These are phyloP conservation scores for Helostoma temminkii DNA, from an alignment of 2,797 vertebrate species.

Conservation along the genomic window DNA sequence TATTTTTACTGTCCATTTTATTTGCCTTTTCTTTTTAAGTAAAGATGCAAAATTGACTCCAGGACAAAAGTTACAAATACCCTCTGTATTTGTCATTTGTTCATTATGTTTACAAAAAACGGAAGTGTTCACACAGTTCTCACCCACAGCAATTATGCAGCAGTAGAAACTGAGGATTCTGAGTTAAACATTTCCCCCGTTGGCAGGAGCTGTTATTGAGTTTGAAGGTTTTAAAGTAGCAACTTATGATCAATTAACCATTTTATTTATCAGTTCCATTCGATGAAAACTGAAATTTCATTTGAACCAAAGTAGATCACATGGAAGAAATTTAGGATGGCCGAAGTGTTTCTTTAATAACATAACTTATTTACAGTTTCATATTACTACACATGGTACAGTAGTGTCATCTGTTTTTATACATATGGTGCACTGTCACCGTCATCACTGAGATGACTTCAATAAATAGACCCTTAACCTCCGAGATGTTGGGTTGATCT, in stretches of 20 bases:
- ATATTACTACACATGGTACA: neutral
- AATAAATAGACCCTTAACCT: constrained; percentile 80
- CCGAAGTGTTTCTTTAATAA: neutral
- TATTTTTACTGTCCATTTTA: neutral
- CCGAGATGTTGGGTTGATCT: constrained; percentile 68
- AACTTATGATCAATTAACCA: constrained; percentile 23
- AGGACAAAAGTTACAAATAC: too few species aligned
- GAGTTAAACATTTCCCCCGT: constrained; percentile 49
- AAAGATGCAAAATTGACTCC: constrained; percentile 29
- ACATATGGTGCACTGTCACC: too few species aligned
- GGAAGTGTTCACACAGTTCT: constrained; percentile 49
- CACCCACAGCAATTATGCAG: constrained; percentile 63
- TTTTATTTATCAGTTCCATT: constrained; percentile 9
- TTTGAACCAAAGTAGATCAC: constrained; percentile 1
- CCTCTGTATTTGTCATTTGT: constrained; percentile 25
- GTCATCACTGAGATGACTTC: constrained; percentile 68
- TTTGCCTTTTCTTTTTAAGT: constrained; percentile 1
- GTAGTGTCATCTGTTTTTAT: neutral
- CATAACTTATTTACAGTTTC: neutral
- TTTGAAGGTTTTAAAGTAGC: constrained; percentile 47
- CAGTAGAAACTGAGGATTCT: constrained; percentile 45
- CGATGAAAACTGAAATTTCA: neutral
- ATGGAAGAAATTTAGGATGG: neutral
- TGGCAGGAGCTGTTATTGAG: constrained; percentile 25
- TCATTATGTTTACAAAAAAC: constrained; percentile 53